Conservation (phyloP, 2,888 invertebrate species). For the Meganola albula region DNA sequence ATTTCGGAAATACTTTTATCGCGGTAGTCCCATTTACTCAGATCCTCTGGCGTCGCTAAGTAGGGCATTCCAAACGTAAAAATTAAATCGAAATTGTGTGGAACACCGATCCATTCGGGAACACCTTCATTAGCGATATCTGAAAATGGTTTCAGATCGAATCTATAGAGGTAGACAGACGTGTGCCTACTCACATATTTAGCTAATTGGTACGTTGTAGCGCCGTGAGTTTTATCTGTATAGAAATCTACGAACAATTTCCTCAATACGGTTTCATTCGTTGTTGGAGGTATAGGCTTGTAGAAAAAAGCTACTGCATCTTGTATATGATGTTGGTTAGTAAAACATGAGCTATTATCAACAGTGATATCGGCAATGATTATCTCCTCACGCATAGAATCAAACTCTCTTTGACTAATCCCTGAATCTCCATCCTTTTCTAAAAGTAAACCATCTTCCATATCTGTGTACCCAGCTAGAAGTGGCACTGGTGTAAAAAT, state of each 20-base stretch:
- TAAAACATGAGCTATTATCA: slow-evolving; percentile 76
- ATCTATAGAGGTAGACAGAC: slow-evolving; percentile 84
- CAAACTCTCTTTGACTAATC: slow-evolving; percentile 78
- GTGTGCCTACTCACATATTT: slow-evolving; percentile 79
- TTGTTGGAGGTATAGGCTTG: slow-evolving; percentile 80
- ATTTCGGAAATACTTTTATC: slow-evolving; percentile 88
- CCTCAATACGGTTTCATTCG: slow-evolving; percentile 78
- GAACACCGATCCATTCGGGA: slow-evolving; percentile 87
- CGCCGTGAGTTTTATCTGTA: slow-evolving; percentile 85
- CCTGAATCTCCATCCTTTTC: slow-evolving; percentile 79
- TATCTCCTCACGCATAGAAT: slow-evolving; percentile 80
- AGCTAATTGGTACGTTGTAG: slow-evolving; percentile 83
- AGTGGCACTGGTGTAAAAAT: slow-evolving; percentile 83
- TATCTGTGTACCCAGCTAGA: slow-evolving; percentile 87
- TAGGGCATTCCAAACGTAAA: slow-evolving; percentile 90
- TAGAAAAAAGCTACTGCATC: slow-evolving; percentile 88
- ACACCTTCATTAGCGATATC: slow-evolving; percentile 80
- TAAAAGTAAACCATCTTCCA: slow-evolving; percentile 86
- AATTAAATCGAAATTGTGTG: slow-evolving; percentile 88
- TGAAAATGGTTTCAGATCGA: slow-evolving; percentile 85
- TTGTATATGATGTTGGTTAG: slow-evolving; percentile 81
- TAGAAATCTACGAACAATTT: slow-evolving; percentile 83
- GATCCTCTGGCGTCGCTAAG: slow-evolving; percentile 78
- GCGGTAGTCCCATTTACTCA: slow-evolving; percentile 83
- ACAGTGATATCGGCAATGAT: slow-evolving; percentile 79